Evolutionary conservation across 2,888 invertebrate genomes (phyloP), one percentile per base, ranked within the genome.

Genomic region (Melinaea menophilus): DNA sequence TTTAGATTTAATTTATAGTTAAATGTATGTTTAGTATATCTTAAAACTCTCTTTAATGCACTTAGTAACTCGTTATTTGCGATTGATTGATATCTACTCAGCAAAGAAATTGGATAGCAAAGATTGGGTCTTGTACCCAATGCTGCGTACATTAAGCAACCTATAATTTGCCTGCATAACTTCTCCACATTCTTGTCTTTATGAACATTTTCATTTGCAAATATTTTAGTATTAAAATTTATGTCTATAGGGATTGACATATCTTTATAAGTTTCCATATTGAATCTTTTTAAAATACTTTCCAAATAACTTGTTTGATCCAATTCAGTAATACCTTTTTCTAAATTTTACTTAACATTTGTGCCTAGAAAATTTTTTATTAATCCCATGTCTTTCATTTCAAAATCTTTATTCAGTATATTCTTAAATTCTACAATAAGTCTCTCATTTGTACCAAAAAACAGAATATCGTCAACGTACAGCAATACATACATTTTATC

Each of bases 121-220:
- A 70, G 7, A 54, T 72, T 68, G 13, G 70, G 70, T 55, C 72
- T 67, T 45, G 71, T 69, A 2, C 71, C 71, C 55, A 58, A 65
- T 34, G 58, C 70, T 33, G 70, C 72, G 66, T 72, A 72, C 55
- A 63, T 58, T 5, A 71, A 55, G 57, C 64, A 59, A 22, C 22
- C 22, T 22, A 22, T 22, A 22, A 22, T 22, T 22, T 22, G 22
- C 22, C 22, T 22, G 22, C 22, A 22, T 22, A 22, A 22, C 22
- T 22, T 22, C 22, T 22, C 22, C 22, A 22, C 22, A 22, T 22
- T 22, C 22, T 22, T 22, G 22, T 22, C 22, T 22, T 22, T 22
- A 22, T 22, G 22, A 22, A 22, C 22, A 7, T 34, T 46, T 56
- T 64, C 47, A 31, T 58, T 34, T 55, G 61, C 55, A 31, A 64